Percentiles rank a stretch among this genome's conserved stretches.
phyloP scores from a whole-genome alignment of 2,113 vertebrate species.

The Trinectes maculatus region DNA sequence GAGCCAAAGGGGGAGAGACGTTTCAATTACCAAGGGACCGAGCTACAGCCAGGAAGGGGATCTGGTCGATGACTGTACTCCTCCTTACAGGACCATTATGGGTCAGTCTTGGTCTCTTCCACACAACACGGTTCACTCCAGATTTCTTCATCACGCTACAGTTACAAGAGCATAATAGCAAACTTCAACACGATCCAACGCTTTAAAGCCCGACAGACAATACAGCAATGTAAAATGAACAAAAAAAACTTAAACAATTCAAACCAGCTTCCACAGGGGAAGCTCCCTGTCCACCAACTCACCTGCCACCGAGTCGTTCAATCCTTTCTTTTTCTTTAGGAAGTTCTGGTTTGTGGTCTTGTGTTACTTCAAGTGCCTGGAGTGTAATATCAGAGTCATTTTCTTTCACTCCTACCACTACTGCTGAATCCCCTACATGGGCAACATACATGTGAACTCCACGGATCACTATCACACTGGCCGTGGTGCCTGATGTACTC shows the following conservation, averaged over 20 bases:
- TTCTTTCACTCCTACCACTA: constrained; percentile 93
- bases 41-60: constrained; percentile 96
- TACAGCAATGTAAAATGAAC: background rate
- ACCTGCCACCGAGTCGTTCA: constrained; percentile 97
- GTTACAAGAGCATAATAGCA: constrained; percentile 23
- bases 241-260: too few relatives aligned
- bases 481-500: constrained; percentile 96
- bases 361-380: constrained; percentile 94
- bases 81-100: constrained; percentile 96
- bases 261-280: background rate
- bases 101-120: constrained; percentile 94
- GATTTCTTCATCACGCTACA: constrained; percentile 98
- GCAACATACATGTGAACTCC: constrained; percentile 95
- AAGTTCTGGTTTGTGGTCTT: constrained; percentile 97
- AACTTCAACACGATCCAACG: background rate
- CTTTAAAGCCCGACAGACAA: background rate
- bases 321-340: constrained; percentile 96
- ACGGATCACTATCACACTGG: constrained; percentile 94
- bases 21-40: constrained; percentile 89
- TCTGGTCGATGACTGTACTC: constrained; percentile 98
- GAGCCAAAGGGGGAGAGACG: too few relatives aligned
- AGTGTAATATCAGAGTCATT: constrained; percentile 88
- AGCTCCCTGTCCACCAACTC: constrained; percentile 26
- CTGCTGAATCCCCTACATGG: constrained; percentile 95
- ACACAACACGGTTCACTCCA: constrained; percentile 96